phyloP scores from a whole-genome alignment of 1,140 invertebrate species.

The Cydia pomonella region DNA sequence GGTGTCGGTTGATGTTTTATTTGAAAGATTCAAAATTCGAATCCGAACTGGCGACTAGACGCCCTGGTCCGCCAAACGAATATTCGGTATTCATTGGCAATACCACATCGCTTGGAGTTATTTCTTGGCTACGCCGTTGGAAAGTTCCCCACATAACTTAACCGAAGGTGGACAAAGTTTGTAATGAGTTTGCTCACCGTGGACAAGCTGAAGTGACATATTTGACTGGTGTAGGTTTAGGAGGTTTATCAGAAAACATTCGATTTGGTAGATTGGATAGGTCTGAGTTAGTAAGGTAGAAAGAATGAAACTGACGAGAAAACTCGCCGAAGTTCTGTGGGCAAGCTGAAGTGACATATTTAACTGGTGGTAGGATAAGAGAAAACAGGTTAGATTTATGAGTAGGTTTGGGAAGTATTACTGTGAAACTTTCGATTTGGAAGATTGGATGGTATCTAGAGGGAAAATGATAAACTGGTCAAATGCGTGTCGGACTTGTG shows the following conservation, averaged over 20 bases:
- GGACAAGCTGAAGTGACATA: conserved; percentile 7
- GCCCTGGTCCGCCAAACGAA: background rate
- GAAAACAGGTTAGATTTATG: no score
- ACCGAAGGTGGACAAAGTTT: conserved; percentile 25
- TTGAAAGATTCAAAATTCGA: no score
- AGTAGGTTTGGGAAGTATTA: background rate
- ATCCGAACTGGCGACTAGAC: no score
- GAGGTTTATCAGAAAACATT: background rate
- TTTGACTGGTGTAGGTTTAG: conserved; percentile 2
- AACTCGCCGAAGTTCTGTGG: background rate
- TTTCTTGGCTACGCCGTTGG: background rate
- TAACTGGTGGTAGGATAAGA: background rate
- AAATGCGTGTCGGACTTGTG: no score
- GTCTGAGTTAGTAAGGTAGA: background rate
- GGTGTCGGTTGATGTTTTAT: no score
- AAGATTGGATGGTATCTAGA: no score
- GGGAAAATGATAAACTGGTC: no score
- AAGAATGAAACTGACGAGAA: background rate
- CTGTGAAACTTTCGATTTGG: background rate
- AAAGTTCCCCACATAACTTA: conserved; percentile 15
- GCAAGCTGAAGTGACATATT: background rate
- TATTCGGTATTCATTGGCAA: background rate
- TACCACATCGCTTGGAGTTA: background rate
- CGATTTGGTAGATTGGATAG: background rate
- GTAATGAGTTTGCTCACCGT: conserved; percentile 26